phyloP scores from a whole-genome alignment of 2,888 invertebrate genomes.

The Hesperia comma region DNA sequence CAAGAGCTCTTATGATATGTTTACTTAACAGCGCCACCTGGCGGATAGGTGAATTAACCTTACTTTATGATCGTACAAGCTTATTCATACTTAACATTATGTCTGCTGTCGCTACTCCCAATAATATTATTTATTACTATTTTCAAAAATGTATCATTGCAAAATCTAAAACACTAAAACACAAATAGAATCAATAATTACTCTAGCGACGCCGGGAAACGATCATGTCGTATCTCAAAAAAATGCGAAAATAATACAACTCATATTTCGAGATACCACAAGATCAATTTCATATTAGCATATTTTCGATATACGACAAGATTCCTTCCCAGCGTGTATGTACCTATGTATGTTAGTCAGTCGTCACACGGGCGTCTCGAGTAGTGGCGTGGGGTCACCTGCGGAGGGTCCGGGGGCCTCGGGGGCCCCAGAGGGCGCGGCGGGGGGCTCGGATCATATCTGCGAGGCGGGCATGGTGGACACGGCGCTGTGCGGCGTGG shows the following conservation, averaged over 20 bases:
- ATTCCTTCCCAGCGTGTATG: too few relatives aligned
- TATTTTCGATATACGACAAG: too few relatives aligned
- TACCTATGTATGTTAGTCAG: not conserved
- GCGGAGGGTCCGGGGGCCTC: conserved; percentile 42
- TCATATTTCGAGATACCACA: too few relatives aligned
- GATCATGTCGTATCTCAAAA: too few relatives aligned
- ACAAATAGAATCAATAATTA: too few relatives aligned
- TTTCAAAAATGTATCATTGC: too few relatives aligned
- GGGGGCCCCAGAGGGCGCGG: conserved; percentile 43
- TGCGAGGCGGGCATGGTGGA: conserved; percentile 93
- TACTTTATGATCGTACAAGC: not conserved
- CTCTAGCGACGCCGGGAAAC: too few relatives aligned
- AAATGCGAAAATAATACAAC: too few relatives aligned
- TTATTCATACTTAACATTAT: not conserved
- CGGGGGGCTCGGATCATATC: conserved; percentile 63
- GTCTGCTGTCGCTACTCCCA: not conserved
- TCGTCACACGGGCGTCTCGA: conserved; percentile 56
- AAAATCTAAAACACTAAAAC: not conserved
- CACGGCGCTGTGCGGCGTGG: conserved; percentile 95
- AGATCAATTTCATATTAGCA: too few relatives aligned
- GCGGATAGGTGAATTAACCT: too few relatives aligned
- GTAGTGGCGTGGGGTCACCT: conserved; percentile 45
- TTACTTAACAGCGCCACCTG: too few relatives aligned
- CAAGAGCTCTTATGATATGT: not conserved
- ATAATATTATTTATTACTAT: not conserved